Base-by-base conservation (phyloP, 2,113 vertebrate genomes). In the Odocoileus hemionus region DNA sequence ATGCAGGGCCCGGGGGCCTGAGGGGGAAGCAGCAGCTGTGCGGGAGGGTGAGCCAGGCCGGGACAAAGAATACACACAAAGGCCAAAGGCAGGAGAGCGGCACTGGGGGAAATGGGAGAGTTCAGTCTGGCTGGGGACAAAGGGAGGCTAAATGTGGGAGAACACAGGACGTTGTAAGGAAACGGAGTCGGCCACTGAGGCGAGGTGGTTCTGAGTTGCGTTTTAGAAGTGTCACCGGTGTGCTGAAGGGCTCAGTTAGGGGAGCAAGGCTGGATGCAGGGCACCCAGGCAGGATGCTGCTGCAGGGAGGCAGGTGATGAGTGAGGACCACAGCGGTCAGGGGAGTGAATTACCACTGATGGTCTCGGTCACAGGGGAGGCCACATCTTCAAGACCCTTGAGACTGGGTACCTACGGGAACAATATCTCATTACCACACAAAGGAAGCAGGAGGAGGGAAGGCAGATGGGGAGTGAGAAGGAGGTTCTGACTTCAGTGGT, bases 291-390 rank as follows among this genome's bases (percentile, higher is more conserved):
- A 7, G 23, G n/a, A 36, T 36, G 43, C 13, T 30, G 16, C 3
- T 2, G 25, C 1, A 3, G 33, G 6, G 1, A 6, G 19, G 30
- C 52, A 57, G 55, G 45, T 15, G 43, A 4, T 1, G 17, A 55
- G 36, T 54, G 26, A 15, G 60, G 39, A 33, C 33, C 6, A 36
- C 13, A 28, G 58, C 28, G 25, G 26, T 64, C 5, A 10, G 79
- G 67, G 64, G 3, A 17, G 8, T 15, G 39, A 58, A 13, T n/a
- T 21, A 14, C 26, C 57, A 45, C 12, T 2, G 57, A 30, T 1
- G 47, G 36, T 43, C 78, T 83, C 5, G 47, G 60, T 88, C 74
- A 61, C 74, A 61, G 2, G 55, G 83, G 33, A 33, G 60, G 60
- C 45, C 30, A 36, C 36, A 57, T 15, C 78, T 43, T 80, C 28